Evolutionary conservation across 2,797 vertebrate genomes (phyloP).

Genomic region (Emys orbicularis): DNA sequence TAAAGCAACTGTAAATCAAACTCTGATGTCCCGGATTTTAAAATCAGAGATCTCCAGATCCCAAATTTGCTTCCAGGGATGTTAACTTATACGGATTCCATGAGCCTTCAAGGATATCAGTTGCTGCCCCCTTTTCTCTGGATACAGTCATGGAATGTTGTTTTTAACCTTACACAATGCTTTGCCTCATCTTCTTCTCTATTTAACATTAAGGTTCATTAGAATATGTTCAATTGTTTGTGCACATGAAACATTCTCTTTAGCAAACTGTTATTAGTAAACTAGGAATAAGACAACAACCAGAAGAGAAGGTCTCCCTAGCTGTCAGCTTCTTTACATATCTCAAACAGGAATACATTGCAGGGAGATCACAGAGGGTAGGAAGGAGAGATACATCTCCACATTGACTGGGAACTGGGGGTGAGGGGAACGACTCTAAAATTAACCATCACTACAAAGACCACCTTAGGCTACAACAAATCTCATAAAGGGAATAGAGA

Average conservation of each 20-base stretch:
- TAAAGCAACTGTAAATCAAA: neutral
- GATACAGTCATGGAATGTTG: neutral
- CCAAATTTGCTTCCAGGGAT: neutral
- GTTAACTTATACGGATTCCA: neutral
- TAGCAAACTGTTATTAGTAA: neutral
- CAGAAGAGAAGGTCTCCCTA: neutral
- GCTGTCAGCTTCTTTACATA: neutral
- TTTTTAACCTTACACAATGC: neutral
- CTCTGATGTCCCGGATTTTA: neutral
- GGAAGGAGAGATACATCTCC: neutral
- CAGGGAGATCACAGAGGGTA: neutral
- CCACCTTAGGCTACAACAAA: neutral
- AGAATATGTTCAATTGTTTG: neutral
- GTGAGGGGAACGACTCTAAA: fast-evolving
- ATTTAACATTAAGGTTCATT: neutral
- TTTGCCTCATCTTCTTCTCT: neutral
- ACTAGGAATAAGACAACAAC: neutral
- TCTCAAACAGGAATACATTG: neutral
- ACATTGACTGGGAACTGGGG: neutral
- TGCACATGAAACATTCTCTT: neutral
- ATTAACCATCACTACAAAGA: neutral
- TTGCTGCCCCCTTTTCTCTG: neutral
- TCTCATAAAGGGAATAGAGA: neutral
- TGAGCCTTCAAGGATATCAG: neutral
- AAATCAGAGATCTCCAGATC: neutral